Evolutionary conservation across 2,888 invertebrate species (phyloP), one percentile per base, ranked within the genome.

Genomic region (Lasioglossum calceatum): DNA sequence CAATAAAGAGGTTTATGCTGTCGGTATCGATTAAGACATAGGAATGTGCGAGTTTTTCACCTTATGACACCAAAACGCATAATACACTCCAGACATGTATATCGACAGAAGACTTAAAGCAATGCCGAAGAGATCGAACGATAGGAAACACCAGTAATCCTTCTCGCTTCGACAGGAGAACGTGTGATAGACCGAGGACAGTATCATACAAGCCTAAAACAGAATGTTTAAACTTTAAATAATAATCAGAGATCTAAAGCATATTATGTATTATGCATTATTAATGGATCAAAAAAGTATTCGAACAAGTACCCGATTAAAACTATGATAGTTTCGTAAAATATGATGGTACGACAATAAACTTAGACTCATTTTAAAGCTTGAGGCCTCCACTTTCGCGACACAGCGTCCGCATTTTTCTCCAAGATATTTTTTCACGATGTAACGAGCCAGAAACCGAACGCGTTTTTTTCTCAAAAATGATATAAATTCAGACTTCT

Each of bases 1-100:
- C 42, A 23, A 71, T 23, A 71, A 14, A 12, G 0, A 42, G 10
- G 14, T 70, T 10, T 12, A 39, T 12, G 36, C 12, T n/a, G n/a
- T 39, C 42, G 7, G 14, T 23, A 42, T 42, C 14, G 23, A 12
- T 36, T 32, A 42, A 19, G 42, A 23, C 2, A 14, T 32, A 42
- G 2, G 14, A 64, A 36, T 54, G 42, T 12, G 32, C 19, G n/a
- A 44, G 39, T 54, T 70, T 70, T 96, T 97, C 96, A 98, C 98
- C 96, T 97, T 97, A 95, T 98, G 97, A 95, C 99, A 99, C 98
- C 99, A 99, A 95, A 99, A 99, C 19, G 99, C 99, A 95, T 99
- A 99, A 95, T 99, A 99, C 89, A 99, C 98, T 80, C 99, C 99
- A 44, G 99, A 98, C 88, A 99, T 97, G 95, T 99, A 99, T 94